These are phyloP conservation scores for Chymomyza caudatula DNA, from an alignment of 2,888 invertebrate genomes.

Conservation along the genomic window DNA sequence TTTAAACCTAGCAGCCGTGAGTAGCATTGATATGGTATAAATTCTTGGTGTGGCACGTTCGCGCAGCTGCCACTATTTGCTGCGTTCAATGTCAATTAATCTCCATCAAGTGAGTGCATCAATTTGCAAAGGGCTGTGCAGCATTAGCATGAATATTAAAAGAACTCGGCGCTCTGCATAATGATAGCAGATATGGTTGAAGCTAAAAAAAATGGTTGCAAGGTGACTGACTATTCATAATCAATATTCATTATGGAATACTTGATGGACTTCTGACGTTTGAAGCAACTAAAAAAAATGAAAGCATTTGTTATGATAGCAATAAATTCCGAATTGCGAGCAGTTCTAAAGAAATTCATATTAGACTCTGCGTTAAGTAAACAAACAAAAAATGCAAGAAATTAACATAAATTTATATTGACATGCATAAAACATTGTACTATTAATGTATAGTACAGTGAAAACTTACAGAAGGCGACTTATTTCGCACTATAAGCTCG, in stretches of 20 bases:
- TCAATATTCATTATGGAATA: conserved; percentile 56
- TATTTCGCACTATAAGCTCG: too few relatives aligned
- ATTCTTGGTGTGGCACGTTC: not conserved
- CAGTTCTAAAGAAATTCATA: too few relatives aligned
- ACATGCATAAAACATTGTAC: too few relatives aligned
- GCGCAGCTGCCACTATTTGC: not conserved
- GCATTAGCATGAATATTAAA: conserved; percentile 42
- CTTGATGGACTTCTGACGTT: not conserved
- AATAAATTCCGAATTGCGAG: not conserved
- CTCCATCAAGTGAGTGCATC: conserved; percentile 47
- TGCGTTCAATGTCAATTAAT: conserved; percentile 41
- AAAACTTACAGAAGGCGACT: too few relatives aligned
- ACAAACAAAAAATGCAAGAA: too few relatives aligned
- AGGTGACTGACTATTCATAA: conserved; percentile 27
- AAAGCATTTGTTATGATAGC: not conserved
- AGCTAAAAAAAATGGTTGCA: conserved; percentile 9
- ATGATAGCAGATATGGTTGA: not conserved
- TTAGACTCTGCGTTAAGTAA: too few relatives aligned
- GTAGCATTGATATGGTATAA: not conserved
- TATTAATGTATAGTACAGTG: too few relatives aligned
- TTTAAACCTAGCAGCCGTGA: not conserved
- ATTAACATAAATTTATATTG: too few relatives aligned
- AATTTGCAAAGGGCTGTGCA: not conserved
- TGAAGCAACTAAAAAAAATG: conserved; percentile 42
- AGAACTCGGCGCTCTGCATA: not conserved